These are phyloP conservation scores for Atrina japonica DNA, from an alignment of 2,888 invertebrate species.

Conservation along the genomic window DNA sequence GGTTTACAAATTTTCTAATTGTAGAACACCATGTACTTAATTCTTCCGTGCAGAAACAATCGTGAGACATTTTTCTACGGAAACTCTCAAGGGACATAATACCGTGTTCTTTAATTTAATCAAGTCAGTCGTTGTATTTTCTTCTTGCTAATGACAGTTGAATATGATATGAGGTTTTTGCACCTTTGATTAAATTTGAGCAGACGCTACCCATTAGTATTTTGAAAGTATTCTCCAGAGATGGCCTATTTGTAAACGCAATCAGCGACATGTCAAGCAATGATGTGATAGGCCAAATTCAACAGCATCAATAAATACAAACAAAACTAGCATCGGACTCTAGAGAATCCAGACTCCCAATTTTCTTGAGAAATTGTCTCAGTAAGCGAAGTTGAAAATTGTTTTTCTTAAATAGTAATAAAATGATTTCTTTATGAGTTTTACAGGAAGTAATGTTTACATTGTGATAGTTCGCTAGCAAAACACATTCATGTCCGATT, in stretches of 20 bases:
- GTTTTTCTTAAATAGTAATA: too few species aligned
- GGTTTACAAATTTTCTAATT: constrained; percentile 48
- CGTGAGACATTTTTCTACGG: constrained; percentile 25
- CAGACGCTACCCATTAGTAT: constrained; percentile 13
- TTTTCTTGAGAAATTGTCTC: too few species aligned
- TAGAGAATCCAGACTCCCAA: too few species aligned
- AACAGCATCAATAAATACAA: constrained; percentile 20
- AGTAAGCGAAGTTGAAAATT: too few species aligned
- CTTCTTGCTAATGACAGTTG: constrained; percentile 46
- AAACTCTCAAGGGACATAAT: constrained; percentile 22
- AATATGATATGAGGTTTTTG: constrained; percentile 52
- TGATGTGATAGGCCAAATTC: constrained; percentile 2
- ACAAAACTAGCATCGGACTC: constrained; percentile 2
- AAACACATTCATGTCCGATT: too few species aligned
- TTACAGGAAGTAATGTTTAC: too few species aligned
- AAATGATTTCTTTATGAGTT: too few species aligned
- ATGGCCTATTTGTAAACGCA: constrained; percentile 20
- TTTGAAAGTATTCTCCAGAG: constrained; percentile 11
- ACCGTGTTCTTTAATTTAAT: constrained; percentile 47
- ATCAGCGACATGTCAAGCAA: constrained; percentile 16
- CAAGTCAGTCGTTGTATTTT: constrained; percentile 38
- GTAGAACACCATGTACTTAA: constrained; percentile 48
- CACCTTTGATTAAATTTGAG: constrained; percentile 46
- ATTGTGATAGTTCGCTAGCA: too few species aligned
- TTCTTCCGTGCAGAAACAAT: constrained; percentile 45